These are phyloP conservation scores for Tridacna gigas DNA, from an alignment of 2,888 invertebrate genomes.

Conservation along the genomic window DNA sequence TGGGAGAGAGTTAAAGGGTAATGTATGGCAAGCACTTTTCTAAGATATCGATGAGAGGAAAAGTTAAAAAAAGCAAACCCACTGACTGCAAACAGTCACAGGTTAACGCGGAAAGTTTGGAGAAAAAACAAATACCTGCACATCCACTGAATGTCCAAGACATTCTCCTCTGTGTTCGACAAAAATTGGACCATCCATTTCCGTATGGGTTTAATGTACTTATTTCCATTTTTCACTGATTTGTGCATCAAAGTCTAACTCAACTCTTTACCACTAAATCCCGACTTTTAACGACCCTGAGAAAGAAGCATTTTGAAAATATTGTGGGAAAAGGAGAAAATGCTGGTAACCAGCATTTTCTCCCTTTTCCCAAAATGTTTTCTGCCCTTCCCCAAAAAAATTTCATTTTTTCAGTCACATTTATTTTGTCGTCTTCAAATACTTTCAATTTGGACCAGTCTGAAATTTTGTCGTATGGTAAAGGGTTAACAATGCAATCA, in stretches of 20 bases:
- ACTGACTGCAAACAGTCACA: too few relatives aligned
- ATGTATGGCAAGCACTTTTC: too few relatives aligned
- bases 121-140: constrained; percentile 45
- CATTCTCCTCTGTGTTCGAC: constrained; percentile 49
- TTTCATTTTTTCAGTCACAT: background rate
- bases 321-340: background rate
- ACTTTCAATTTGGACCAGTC: background rate
- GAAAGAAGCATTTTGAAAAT: background rate
- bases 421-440: background rate
- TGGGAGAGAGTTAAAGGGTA: too few relatives aligned
- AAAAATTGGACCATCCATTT: constrained; percentile 57
- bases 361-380: background rate
- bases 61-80: too few relatives aligned
- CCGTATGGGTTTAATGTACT: constrained; percentile 40
- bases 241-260: background rate
- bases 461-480: background rate
- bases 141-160: constrained; percentile 63
- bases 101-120: too few relatives aligned
- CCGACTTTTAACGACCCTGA: background rate
- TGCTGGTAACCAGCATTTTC: background rate
- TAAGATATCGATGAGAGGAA: too few relatives aligned
- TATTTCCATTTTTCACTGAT: constrained; percentile 13
- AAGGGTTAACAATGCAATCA: background rate
- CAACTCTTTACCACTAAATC: background rate
- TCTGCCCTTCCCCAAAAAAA: background rate